These are phyloP conservation scores for Adela reaumurella DNA, from an alignment of 2,888 invertebrate genomes.

Conservation along the genomic window DNA sequence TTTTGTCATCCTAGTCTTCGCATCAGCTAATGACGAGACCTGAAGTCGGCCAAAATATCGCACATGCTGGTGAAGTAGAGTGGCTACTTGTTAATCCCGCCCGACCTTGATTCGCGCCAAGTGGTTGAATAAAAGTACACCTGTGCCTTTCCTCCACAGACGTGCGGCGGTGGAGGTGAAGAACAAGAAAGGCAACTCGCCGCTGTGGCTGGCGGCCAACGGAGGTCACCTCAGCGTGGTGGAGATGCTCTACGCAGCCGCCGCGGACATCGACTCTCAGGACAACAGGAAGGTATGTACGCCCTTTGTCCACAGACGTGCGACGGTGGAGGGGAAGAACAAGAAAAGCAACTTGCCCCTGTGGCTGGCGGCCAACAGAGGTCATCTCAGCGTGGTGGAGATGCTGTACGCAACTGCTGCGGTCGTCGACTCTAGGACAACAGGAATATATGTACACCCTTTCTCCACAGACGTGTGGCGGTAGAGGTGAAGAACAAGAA, in stretches of 20 bases:
- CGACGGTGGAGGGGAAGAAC: constrained; percentile 95
- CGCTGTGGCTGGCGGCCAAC: constrained; percentile 96
- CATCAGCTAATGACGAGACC: too few relatives aligned
- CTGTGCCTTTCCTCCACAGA: too few relatives aligned
- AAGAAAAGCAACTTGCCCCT: constrained; percentile 98
- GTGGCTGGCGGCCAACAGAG: constrained; percentile 97
- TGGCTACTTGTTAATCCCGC: too few relatives aligned
- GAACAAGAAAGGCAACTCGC: constrained; percentile 99
- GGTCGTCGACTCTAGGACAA: constrained; percentile 96
- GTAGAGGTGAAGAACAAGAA: too few relatives aligned
- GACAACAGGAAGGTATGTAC: constrained; percentile 87
- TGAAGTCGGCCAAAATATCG: too few relatives aligned
- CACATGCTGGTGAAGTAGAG: too few relatives aligned
- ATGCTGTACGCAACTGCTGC: constrained; percentile 84
- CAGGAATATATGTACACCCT: too few relatives aligned
- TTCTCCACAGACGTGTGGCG: too few relatives aligned
- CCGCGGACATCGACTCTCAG: constrained; percentile 96
- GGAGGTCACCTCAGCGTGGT: constrained; percentile 98
- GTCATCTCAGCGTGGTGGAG: constrained; percentile 96
- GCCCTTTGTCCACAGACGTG: too few relatives aligned
- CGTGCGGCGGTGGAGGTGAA: constrained; percentile 95
- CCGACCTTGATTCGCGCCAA: too few relatives aligned
- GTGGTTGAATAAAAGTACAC: too few relatives aligned
- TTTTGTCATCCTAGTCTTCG: too few relatives aligned
- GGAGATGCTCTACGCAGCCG: constrained; percentile 82